Evolutionary conservation across 1,140 invertebrate genomes (phyloP), one percentile per base, ranked within the genome.

Genomic region (Galendromus occidentalis): DNA sequence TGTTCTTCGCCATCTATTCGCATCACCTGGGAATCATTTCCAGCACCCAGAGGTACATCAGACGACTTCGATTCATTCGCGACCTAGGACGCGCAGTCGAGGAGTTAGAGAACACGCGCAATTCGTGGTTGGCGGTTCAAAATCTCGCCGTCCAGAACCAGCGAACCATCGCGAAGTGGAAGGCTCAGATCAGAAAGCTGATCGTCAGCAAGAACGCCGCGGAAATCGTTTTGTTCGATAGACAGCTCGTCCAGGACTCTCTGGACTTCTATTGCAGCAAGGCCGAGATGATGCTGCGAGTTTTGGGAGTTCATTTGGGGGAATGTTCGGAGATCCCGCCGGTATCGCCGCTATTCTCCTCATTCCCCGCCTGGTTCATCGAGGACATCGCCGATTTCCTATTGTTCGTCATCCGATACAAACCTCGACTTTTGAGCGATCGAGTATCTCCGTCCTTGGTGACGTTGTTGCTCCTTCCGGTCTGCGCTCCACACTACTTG

Each of bases 301-400:
- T 75, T n/a, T 73, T 72, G 44, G 71, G 73, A 1, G 68, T 72
- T 33, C 65, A 67, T 33, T n/a, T 71, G 20, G 44, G 63, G 18
- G 64, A 64, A 39, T 55, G 71, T 69, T 55, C 71, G 33, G 33
- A 39, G 20, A 59, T 59, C n/a, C 51, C 51, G 20, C 51, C 51
- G 1, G 76, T 84, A 63, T 81, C 87, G 28, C 80, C 82, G 72
- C 78, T 83, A 68, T 96, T 95, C 79, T 83, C 85, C 59, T 87
- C 88, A 69, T 79, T 92, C 70, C 93, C 93, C 18, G 92, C 97
- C 76, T 95, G 90, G 86, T 95, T 93, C 74, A 83, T 95, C 51
- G 92, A 96, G 75, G 92, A 97, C 75, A 86, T 96, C 66, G 90
- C 91, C 18, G 91, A 96, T 75, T 93, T 93, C 76, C 80, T 95